These are phyloP conservation scores for Drosophila sechellia DNA, from an alignment of 1,140 invertebrate species.

Conservation along the genomic window DNA sequence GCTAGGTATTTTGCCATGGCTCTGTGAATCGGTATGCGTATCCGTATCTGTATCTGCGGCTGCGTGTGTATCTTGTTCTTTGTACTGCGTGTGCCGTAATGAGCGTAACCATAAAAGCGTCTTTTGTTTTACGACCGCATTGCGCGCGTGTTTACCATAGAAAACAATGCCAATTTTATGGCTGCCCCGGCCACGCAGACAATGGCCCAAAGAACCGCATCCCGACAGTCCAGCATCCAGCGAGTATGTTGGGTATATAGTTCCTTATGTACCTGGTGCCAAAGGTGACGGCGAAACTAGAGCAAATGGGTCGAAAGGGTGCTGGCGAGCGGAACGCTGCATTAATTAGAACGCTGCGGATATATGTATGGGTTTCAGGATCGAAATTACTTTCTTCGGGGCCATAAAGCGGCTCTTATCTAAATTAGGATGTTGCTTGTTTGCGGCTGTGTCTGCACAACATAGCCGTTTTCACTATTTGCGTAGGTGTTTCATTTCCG, in stretches of 20 bases:
- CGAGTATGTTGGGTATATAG: conserved; percentile 1
- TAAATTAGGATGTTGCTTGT: conserved; percentile 83
- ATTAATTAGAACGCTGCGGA: conserved; percentile 75
- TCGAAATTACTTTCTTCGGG: conserved; percentile 61
- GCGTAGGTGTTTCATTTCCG: conserved; percentile 84
- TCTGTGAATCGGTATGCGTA: conserved; percentile 1
- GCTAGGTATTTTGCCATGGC: conserved; percentile 3
- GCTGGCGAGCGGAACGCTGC: conserved; percentile 45
- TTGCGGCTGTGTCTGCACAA: conserved; percentile 76
- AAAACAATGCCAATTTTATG: conserved; percentile 82
- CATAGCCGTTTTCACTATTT: conserved; percentile 67
- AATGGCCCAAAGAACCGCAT: conserved; percentile 43
- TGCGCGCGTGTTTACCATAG: conserved; percentile 75
- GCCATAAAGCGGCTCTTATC: conserved; percentile 78
- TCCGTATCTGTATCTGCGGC: conserved; percentile 23
- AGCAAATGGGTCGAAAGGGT: conserved; percentile 42
- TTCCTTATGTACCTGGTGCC: conserved; percentile 3
- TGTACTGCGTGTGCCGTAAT: conserved; percentile 75
- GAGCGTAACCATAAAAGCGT: conserved; percentile 76
- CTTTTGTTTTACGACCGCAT: conserved; percentile 84
- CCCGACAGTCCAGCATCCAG: conserved; percentile 29
- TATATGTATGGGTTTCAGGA: conserved; percentile 8
- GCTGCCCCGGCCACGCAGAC: conserved; percentile 55
- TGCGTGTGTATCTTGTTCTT: conserved; percentile 40
- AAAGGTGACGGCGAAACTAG: conserved; percentile 68